Percentiles rank a stretch among this genome's conserved stretches.
phyloP scores from a whole-genome alignment of 2,888 invertebrate species.

The Exephanes ischioxanthus region DNA sequence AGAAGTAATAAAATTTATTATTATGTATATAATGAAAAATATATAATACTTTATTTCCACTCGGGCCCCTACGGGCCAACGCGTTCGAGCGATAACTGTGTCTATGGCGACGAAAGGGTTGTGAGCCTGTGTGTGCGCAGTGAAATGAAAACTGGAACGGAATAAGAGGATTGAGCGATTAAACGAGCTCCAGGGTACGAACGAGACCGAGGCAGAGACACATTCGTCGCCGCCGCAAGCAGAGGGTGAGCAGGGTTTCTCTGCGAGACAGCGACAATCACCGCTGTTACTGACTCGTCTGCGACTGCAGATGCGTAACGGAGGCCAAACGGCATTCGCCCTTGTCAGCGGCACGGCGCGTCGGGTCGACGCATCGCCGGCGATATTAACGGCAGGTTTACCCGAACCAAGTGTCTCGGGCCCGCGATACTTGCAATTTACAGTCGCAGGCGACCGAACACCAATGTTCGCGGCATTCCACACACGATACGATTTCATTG shows the following conservation, averaged over 20 bases:
- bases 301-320: background rate
- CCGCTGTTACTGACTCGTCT: slow-evolving; percentile 1
- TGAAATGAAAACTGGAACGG: slow-evolving; percentile 35
- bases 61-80: background rate
- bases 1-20: no score
- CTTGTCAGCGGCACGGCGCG: slow-evolving; percentile 33
- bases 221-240: background rate
- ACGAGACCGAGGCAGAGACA: background rate
- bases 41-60: no score
- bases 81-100: slow-evolving; percentile 36
- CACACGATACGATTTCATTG: background rate
- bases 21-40: no score
- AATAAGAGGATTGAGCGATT: slow-evolving; percentile 51
- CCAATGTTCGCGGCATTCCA: slow-evolving; percentile 5
- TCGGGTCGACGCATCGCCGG: slow-evolving; percentile 38
- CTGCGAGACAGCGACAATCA: background rate
- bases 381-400: slow-evolving; percentile 42
- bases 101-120: slow-evolving; percentile 56
- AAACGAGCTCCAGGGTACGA: slow-evolving; percentile 31
- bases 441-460: background rate
- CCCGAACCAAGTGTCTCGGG: slow-evolving; percentile 22
- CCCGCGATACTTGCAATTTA: slow-evolving; percentile 16
- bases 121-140: slow-evolving; percentile 30
- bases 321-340: slow-evolving; percentile 25
- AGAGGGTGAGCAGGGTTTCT: slow-evolving; percentile 4